Percentiles rank a stretch among this genome's conserved stretches.
These are phyloP conservation scores for Aleiodes leptofemur DNA, from an alignment of 2,888 invertebrate genomes.

Conservation along the genomic window DNA sequence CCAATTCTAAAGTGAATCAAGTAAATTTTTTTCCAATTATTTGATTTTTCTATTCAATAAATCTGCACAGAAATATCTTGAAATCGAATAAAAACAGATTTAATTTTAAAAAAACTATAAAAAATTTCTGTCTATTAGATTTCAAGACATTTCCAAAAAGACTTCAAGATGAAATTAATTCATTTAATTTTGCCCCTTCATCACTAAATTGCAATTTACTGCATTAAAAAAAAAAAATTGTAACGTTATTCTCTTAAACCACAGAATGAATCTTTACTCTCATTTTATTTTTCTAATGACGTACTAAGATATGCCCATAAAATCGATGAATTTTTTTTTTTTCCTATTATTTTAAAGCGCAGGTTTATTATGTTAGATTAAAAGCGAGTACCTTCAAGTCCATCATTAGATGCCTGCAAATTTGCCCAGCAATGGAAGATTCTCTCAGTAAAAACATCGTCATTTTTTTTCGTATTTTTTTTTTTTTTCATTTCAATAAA, in stretches of 20 bases:
- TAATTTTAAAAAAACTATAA: too few relatives aligned
- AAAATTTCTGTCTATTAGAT: too few relatives aligned
- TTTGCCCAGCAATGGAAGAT: conserved; percentile 59
- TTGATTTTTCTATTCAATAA: too few relatives aligned
- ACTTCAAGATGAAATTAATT: too few relatives aligned
- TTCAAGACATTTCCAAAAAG: too few relatives aligned
- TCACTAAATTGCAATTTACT: too few relatives aligned
- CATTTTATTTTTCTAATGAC: conserved; percentile 22
- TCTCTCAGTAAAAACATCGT: conserved; percentile 54
- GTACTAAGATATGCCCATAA: conserved; percentile 24
- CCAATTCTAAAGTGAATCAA: too few relatives aligned
- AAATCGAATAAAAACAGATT: too few relatives aligned
- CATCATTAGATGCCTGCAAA: conserved; percentile 49
- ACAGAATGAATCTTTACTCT: conserved; percentile 30
- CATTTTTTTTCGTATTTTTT: background rate
- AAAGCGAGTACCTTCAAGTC: conserved; percentile 33
- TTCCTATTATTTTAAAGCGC: conserved; percentile 31
- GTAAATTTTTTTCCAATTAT: too few relatives aligned
- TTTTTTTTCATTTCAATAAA: background rate
- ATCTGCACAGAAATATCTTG: too few relatives aligned
- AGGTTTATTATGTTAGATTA: conserved; percentile 13
- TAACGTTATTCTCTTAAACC: background rate
- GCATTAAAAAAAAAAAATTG: too few relatives aligned
- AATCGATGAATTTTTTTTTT: background rate
- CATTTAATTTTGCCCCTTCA: too few relatives aligned